phyloP scores from a whole-genome alignment of 1,140 invertebrate genomes.

The Drosophila hydei region DNA sequence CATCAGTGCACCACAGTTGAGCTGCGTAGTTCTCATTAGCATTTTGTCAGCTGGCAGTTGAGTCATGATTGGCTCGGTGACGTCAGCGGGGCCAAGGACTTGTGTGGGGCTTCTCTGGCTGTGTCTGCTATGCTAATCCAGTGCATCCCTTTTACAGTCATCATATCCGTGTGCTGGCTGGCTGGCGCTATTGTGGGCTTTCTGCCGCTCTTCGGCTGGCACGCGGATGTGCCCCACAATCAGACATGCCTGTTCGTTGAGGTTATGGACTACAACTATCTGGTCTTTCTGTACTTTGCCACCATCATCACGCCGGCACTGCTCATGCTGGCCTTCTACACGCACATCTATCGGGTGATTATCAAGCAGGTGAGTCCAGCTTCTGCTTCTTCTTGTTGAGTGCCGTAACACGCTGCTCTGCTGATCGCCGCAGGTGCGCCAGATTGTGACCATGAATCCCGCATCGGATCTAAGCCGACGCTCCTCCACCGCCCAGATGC shows the following conservation, averaged over 20 bases:
- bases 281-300: slow-evolving; percentile 94
- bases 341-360: slow-evolving; percentile 94
- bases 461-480: slow-evolving; percentile 76
- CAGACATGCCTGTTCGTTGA: slow-evolving; percentile 90
- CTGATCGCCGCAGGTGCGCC: slow-evolving; percentile 65
- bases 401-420: not conserved
- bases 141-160: slow-evolving; percentile 86
- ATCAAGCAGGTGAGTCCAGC: slow-evolving; percentile 90
- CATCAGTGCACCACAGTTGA: slow-evolving; percentile 24
- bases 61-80: slow-evolving; percentile 23
- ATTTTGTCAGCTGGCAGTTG: slow-evolving; percentile 18
- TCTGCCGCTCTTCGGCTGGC: slow-evolving; percentile 94
- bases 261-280: slow-evolving; percentile 94
- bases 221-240: slow-evolving; percentile 85
- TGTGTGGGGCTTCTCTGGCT: slow-evolving; percentile 37
- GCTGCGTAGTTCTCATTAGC: slow-evolving; percentile 40
- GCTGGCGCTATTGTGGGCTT: slow-evolving; percentile 91
- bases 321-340: slow-evolving; percentile 92
- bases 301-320: slow-evolving; percentile 94
- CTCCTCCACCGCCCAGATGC: slow-evolving; percentile 73
- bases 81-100: slow-evolving; percentile 40
- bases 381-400: not conserved
- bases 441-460: slow-evolving; percentile 83
- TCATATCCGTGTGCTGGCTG: slow-evolving; percentile 94
- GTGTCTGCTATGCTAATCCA: slow-evolving; percentile 34